Evolutionary conservation across 2,797 vertebrate species (phyloP).

Genomic region (Cryptoprocta ferox): DNA sequence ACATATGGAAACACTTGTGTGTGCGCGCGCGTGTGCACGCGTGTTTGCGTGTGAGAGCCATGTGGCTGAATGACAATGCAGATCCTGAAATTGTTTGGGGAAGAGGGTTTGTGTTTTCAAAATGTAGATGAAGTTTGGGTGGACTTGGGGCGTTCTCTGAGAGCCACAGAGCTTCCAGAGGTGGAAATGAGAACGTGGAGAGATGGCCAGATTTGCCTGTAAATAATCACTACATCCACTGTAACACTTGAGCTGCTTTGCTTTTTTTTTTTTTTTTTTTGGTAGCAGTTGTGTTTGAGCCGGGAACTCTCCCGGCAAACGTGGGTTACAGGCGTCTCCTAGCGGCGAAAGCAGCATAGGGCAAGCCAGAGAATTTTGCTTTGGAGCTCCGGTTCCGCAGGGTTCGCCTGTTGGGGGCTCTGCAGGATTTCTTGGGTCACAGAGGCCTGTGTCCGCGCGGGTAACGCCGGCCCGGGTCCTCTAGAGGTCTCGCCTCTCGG

Average conservation of each 20-base stretch:
- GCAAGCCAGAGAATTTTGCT: constrained; percentile 36
- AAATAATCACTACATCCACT: constrained; percentile 76
- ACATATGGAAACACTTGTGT: background rate
- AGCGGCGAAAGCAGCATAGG: constrained; percentile 70
- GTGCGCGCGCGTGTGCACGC: background rate
- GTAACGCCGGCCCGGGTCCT: background rate
- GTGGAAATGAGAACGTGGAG: background rate
- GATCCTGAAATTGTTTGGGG: background rate
- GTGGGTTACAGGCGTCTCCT: constrained; percentile 84
- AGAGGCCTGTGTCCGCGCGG: background rate
- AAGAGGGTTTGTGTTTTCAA: background rate
- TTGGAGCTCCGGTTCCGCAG: background rate
- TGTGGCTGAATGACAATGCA: constrained; percentile 71
- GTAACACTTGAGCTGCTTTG: constrained; percentile 61
- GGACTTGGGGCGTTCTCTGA: background rate
- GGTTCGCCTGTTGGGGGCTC: constrained; percentile 57
- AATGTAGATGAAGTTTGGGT: constrained; percentile 47
- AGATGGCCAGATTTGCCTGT: constrained; percentile 69
- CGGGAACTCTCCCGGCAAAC: constrained; percentile 62
- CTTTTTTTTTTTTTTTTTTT: background rate
- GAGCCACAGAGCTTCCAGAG: constrained; percentile 28
- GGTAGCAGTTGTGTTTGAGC: constrained; percentile 23
- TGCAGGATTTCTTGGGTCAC: constrained; percentile 48
- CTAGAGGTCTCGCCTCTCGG: background rate
- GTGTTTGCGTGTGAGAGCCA: constrained; percentile 31